These are phyloP conservation scores for Hirundichthys speculiger DNA, from an alignment of 2,113 vertebrate species.

Conservation along the genomic window DNA sequence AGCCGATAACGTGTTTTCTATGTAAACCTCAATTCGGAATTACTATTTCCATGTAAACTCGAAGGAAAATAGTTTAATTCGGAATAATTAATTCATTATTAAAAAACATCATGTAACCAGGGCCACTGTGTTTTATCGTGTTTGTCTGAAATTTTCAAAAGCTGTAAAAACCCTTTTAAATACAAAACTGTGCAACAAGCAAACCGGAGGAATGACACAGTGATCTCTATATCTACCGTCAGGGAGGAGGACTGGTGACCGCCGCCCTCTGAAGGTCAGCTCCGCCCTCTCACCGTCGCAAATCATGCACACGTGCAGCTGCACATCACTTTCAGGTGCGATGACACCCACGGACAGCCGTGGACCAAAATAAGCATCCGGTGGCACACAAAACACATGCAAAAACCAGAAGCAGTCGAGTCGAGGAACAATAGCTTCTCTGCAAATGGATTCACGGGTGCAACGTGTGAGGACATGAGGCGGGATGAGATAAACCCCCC, in stretches of 20 bases:
- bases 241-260: slow-evolving; percentile 24
- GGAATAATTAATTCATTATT: too few relatives aligned
- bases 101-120: too few relatives aligned
- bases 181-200: too few relatives aligned
- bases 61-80: too few relatives aligned
- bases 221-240: slow-evolving; percentile 4
- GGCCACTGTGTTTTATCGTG: too few relatives aligned
- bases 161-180: too few relatives aligned
- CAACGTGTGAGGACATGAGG: slow-evolving; percentile 5
- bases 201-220: neutral
- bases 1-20: too few relatives aligned
- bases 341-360: slow-evolving; percentile 5
- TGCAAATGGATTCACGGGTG: slow-evolving; percentile 11
- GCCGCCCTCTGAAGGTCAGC: slow-evolving; percentile 34
- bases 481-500: slow-evolving; percentile 26
- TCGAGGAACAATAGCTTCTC: slow-evolving; percentile 20
- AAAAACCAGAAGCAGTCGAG: slow-evolving; percentile 17
- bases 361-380: neutral
- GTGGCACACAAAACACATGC: neutral
- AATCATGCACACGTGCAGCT: slow-evolving; percentile 21
- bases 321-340: slow-evolving; percentile 13
- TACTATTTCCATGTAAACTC: too few relatives aligned
- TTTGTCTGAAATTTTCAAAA: too few relatives aligned
- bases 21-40: too few relatives aligned
- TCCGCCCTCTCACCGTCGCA: slow-evolving; percentile 16